Conservation (phyloP, 2,888 invertebrate genomes). For the Strigamia transsilvanica region DNA sequence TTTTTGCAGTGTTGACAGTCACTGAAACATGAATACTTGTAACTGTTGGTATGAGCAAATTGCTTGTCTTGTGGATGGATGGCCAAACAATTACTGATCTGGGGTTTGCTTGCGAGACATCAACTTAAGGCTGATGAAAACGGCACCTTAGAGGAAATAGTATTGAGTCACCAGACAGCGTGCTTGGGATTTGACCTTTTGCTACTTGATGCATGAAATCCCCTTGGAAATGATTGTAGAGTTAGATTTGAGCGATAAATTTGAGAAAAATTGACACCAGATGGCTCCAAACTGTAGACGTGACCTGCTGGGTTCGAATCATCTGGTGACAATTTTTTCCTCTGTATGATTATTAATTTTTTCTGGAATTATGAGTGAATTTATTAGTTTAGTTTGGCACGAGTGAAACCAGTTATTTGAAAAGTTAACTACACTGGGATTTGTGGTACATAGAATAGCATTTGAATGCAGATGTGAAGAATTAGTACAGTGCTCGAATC, state of each 20-base stretch:
- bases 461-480: neutral
- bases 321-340: no score
- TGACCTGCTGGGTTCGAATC: neutral
- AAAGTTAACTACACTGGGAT: no score
- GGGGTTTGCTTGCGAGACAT: neutral
- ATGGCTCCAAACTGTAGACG: slow-evolving; percentile 1
- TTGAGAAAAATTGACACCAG: slow-evolving; percentile 41
- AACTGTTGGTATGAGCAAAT: no score
- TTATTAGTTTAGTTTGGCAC: no score
- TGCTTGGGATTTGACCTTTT: neutral
- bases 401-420: no score
- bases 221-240: slow-evolving; percentile 24
- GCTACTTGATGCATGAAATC: neutral
- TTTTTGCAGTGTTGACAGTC: no score
- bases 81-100: no score
- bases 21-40: no score
- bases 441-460: neutral
- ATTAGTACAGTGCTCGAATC: slow-evolving; percentile 11
- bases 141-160: neutral
- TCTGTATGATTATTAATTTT: no score
- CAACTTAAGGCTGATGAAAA: neutral
- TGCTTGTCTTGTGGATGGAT: no score
- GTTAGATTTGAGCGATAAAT: slow-evolving; percentile 20
- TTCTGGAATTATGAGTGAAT: no score
- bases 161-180: neutral